Conservation (phyloP, 2,113 vertebrate genomes). For the Zootoca vivipara region DNA sequence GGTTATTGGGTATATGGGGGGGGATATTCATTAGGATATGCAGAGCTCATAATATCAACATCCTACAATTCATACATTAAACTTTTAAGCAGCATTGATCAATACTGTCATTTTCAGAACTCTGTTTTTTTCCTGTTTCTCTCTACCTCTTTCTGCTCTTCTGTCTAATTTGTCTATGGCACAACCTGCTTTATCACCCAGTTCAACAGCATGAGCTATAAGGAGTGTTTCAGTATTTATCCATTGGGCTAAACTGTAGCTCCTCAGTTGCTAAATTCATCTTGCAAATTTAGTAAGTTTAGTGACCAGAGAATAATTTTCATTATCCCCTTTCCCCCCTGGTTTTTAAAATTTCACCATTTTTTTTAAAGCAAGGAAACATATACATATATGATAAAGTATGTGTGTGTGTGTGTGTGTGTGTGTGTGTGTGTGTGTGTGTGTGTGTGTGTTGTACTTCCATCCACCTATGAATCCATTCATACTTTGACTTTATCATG, state of each 20-base stretch:
- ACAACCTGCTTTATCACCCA: neutral
- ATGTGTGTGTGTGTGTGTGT: no score
- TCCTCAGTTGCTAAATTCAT: conserved; percentile 5
- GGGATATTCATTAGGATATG: neutral
- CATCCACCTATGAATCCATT: no score
- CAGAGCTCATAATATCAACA: neutral
- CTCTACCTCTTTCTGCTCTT: neutral
- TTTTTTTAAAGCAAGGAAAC: conserved; percentile 35
- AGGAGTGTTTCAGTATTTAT: conserved; percentile 32
- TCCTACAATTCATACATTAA: neutral
- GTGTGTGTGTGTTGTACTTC: no score
- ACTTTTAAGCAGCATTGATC: conserved; percentile 8
- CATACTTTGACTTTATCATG: neutral
- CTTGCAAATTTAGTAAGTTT: conserved; percentile 36
- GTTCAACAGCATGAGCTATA: neutral
- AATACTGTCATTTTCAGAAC: neutral
- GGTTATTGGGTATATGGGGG: neutral
- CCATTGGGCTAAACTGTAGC: neutral
- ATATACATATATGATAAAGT: neutral
- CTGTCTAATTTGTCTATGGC: neutral
- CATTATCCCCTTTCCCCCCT: neutral
- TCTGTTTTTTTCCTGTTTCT: neutral
- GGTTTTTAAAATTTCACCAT: neutral
- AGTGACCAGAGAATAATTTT: conserved; percentile 7
- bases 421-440: no score